Base-by-base conservation (phyloP, 92 coral and sea anemone species). In the Muricea muricata region DNA sequence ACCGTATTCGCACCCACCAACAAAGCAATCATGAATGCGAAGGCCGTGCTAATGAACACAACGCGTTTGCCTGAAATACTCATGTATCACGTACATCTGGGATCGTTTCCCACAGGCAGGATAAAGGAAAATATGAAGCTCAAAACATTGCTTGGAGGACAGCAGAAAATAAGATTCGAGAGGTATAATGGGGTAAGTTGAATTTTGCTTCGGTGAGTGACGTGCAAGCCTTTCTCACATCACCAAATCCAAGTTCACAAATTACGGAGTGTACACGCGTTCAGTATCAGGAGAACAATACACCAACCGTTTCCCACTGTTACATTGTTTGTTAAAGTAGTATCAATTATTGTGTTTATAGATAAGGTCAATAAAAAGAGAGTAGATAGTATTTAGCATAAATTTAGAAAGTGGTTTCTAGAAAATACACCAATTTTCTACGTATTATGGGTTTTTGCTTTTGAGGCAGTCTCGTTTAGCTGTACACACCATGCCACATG, bases 1-100 rank as follows among this genome's bases (percentile, higher is more conserved):
- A 77, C 82, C 18, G 82, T 77, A 18, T 77, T 54, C 31, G 82
- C 82, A 46, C 82, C 69, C 30, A 77, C 69, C 24, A 57, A 77
- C 54, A 25, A 31, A 29, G 82, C 69, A 34, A 54, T 77, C 69
- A 35, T 21, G 14, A 54, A 77, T 17, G 68, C 69, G 30, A 25
- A 26, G 29, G 69, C 69, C 17, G 4, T 77, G 70, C 32, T 77
- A 9, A 8, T 4, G 47, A 77, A 77, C 30, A 20, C 68, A 17
- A 77, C 82, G 14, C 34, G 82, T 32, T 48, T 77, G 6, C 50
- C 68, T 35, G 82, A 77, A 56, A 26, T 77, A 1, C 82, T 77
- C 42, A 11, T 10, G 29, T 77, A 77, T 52, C 82, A 77, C 61
- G 69, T 77, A 39, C 82, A 54, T 77, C 31, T 77, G 29, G 82